A percentile compares a stretch with the other conserved stretches of the same genome.
These are phyloP conservation scores for Eristalis arbustorum DNA, from an alignment of 2,888 invertebrate genomes.

Conservation along the genomic window DNA sequence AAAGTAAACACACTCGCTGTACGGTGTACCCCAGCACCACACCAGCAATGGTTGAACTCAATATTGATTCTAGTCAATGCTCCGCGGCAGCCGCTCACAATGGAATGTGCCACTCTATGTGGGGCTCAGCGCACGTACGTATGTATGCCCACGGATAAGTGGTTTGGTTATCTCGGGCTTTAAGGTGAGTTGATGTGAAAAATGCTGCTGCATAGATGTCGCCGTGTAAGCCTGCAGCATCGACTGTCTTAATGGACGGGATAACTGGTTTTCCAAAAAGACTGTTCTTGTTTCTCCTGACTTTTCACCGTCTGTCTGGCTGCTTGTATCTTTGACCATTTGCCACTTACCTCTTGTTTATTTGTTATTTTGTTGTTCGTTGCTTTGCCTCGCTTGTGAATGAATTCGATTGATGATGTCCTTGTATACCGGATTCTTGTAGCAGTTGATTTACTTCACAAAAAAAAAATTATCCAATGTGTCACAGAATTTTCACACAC, in stretches of 20 bases:
- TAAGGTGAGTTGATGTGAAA: slow-evolving; percentile 53
- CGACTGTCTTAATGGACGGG: slow-evolving; percentile 26
- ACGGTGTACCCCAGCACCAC: no score
- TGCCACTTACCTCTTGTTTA: slow-evolving; percentile 61
- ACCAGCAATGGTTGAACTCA: slow-evolving; percentile 51
- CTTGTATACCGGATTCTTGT: slow-evolving; percentile 38
- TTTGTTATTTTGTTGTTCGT: slow-evolving; percentile 17
- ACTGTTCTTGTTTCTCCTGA: slow-evolving; percentile 40
- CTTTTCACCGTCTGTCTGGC: not conserved
- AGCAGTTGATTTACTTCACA: slow-evolving; percentile 33
- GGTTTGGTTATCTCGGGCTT: slow-evolving; percentile 60
- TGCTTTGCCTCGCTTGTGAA: slow-evolving; percentile 25
- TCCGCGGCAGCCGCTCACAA: slow-evolving; percentile 17
- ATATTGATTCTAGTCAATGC: slow-evolving; percentile 40
- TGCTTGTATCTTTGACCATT: slow-evolving; percentile 52
- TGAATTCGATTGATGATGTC: slow-evolving; percentile 56
- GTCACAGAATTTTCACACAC: not conserved
- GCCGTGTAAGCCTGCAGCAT: slow-evolving; percentile 4
- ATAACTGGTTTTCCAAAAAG: slow-evolving; percentile 57
- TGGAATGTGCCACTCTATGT: slow-evolving; percentile 57
- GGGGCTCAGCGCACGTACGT: slow-evolving; percentile 14
- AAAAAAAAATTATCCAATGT: slow-evolving; percentile 61
- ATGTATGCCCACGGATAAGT: slow-evolving; percentile 50
- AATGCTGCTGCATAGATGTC: slow-evolving; percentile 35
- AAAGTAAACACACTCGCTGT: slow-evolving; percentile 49